These are phyloP conservation scores for Drosophila parabipectinata DNA, from an alignment of 1,140 invertebrate genomes.

Conservation along the genomic window DNA sequence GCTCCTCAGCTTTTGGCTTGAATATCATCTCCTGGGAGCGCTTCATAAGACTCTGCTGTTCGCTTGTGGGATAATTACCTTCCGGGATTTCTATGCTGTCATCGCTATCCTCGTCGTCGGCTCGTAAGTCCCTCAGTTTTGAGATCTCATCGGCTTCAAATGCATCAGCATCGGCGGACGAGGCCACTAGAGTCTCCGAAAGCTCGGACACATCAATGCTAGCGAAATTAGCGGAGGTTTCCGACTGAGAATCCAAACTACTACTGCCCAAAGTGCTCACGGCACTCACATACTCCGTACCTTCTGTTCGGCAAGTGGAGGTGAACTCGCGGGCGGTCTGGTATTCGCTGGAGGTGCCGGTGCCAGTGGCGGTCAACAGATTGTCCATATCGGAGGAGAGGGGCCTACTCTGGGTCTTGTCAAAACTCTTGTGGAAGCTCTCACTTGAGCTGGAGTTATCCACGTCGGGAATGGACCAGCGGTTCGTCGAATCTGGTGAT, in stretches of 20 bases:
- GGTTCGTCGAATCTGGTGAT: slow-evolving; percentile 85
- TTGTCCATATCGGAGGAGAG: slow-evolving; percentile 95
- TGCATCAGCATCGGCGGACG: slow-evolving; percentile 86
- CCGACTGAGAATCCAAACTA: slow-evolving; percentile 93
- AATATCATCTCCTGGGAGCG: slow-evolving; percentile 95
- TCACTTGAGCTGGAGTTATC: slow-evolving; percentile 94
- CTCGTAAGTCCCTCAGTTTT: slow-evolving; percentile 59
- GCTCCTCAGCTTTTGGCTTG: slow-evolving; percentile 86
- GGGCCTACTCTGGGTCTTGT: slow-evolving; percentile 92
- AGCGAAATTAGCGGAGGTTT: slow-evolving; percentile 93
- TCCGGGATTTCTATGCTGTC: slow-evolving; percentile 65
- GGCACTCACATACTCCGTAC: slow-evolving; percentile 93
- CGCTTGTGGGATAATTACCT: slow-evolving; percentile 65
- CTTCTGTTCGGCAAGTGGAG: slow-evolving; percentile 85
- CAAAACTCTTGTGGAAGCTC: slow-evolving; percentile 95
- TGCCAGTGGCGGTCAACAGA: slow-evolving; percentile 84
- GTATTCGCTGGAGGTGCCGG: slow-evolving; percentile 91
- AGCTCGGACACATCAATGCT: slow-evolving; percentile 95
- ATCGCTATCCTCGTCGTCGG: slow-evolving; percentile 78
- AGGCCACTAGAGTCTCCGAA: slow-evolving; percentile 95
- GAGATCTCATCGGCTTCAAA: slow-evolving; percentile 73
- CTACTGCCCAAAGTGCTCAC: slow-evolving; percentile 85
- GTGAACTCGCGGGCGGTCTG: slow-evolving; percentile 93
- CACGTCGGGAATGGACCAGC: slow-evolving; percentile 88
- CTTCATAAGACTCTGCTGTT: slow-evolving; percentile 90